Evolutionary conservation across 1,140 invertebrate species (phyloP).

Genomic region (Drosophila busckii): DNA sequence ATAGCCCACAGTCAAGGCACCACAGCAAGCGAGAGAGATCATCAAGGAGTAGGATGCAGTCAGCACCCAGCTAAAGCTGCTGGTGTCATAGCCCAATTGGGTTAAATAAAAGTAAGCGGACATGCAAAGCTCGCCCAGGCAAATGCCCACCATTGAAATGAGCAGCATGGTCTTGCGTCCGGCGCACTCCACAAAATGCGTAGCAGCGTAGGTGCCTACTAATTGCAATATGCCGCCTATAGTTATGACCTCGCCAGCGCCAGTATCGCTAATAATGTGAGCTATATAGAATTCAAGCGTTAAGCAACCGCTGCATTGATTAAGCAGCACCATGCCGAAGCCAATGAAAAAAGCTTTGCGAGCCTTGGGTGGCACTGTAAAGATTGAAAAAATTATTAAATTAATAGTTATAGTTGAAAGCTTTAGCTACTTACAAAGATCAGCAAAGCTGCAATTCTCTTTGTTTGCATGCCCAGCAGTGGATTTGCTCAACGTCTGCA

Average conservation of each 20-base stretch:
- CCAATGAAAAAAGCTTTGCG: slow-evolving; percentile 39
- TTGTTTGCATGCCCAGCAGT: slow-evolving; percentile 2
- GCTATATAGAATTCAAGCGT: slow-evolving; percentile 80
- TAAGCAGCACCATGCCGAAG: slow-evolving; percentile 28
- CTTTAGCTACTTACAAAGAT: slow-evolving; percentile 43
- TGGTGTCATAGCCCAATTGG: slow-evolving; percentile 18
- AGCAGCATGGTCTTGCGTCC: slow-evolving; percentile 60
- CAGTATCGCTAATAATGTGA: slow-evolving; percentile 83
- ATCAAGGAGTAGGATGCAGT: slow-evolving; percentile 34
- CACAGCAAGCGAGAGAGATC: slow-evolving; percentile 28
- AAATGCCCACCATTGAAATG: slow-evolving; percentile 28
- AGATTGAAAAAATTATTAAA: no score
- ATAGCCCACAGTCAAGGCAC: slow-evolving; percentile 15
- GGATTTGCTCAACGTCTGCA: slow-evolving; percentile 32
- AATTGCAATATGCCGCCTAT: slow-evolving; percentile 83
- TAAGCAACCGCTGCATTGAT: slow-evolving; percentile 80
- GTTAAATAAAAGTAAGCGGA: slow-evolving; percentile 18
- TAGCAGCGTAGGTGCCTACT: slow-evolving; percentile 78
- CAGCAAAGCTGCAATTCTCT: slow-evolving; percentile 4
- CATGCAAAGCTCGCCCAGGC: slow-evolving; percentile 16
- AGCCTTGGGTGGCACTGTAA: slow-evolving; percentile 19
- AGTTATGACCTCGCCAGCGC: slow-evolving; percentile 83
- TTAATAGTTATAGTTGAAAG: no score
- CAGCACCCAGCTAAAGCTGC: slow-evolving; percentile 28
- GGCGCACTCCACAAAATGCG: slow-evolving; percentile 79